Evolutionary conservation across 2,888 invertebrate genomes (phyloP).

Genomic region (Plebejus argus): DNA sequence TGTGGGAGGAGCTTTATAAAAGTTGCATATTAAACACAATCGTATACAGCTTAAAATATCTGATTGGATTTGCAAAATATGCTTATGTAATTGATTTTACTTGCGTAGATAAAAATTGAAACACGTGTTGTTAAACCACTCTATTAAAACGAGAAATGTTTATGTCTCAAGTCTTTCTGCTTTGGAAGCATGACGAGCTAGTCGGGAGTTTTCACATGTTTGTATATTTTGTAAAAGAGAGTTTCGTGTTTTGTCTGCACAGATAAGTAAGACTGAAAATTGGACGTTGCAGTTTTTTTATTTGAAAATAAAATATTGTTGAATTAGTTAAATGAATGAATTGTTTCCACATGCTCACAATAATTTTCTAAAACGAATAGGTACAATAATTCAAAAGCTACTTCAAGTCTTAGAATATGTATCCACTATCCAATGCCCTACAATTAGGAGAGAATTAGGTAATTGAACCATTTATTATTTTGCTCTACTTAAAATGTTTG

Average conservation of each 20-base stretch:
- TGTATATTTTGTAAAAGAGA: neutral
- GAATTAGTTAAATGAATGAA: neutral
- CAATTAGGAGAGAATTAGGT: neutral
- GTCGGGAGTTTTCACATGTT: neutral
- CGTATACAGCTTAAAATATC: slow-evolving; percentile 18
- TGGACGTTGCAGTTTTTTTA: neutral
- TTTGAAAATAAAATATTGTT: neutral
- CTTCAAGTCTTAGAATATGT: neutral
- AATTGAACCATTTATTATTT: slow-evolving; percentile 14
- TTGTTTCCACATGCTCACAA: neutral
- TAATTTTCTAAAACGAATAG: neutral
- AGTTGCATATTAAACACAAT: slow-evolving; percentile 26
- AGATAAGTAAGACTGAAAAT: neutral
- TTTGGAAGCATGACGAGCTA: slow-evolving; percentile 16
- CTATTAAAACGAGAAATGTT: slow-evolving; percentile 1
- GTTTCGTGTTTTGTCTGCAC: neutral
- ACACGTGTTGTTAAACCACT: neutral
- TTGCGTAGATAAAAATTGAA: slow-evolving; percentile 17
- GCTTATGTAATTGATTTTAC: slow-evolving; percentile 19
- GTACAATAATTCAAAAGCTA: neutral
- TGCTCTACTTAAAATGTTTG: slow-evolving; percentile 17
- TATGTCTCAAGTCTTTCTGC: slow-evolving; percentile 3
- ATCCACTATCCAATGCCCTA: neutral
- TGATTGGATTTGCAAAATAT: neutral
- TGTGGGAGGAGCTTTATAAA: slow-evolving; percentile 27